phyloP scores from a whole-genome alignment of 2,888 invertebrate species.

The Cactoblastis cactorum region DNA sequence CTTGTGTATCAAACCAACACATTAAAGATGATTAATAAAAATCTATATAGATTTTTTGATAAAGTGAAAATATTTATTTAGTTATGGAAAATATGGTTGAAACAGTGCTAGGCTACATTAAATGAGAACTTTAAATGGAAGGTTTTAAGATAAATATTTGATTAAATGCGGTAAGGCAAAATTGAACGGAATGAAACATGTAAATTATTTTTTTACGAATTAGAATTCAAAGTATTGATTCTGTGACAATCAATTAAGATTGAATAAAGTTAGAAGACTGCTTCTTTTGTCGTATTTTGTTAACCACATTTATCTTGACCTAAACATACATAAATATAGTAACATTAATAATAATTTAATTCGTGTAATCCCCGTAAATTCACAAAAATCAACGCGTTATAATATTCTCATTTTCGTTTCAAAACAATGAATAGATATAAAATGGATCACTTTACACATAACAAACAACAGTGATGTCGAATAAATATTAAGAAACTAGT shows the following conservation, averaged over 20 bases:
- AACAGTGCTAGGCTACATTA: too few relatives aligned
- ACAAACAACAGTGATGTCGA: conserved; percentile 43
- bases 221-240: too few relatives aligned
- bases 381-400: conserved; percentile 51
- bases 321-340: conserved; percentile 16
- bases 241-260: neutral
- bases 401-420: conserved; percentile 33
- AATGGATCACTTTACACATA: conserved; percentile 45
- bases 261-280: neutral
- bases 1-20: neutral
- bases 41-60: too few relatives aligned
- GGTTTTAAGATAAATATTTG: too few relatives aligned
- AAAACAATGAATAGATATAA: conserved; percentile 47
- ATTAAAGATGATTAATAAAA: neutral
- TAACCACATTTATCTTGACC: neutral
- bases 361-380: conserved; percentile 53
- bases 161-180: too few relatives aligned
- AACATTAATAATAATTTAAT: conserved; percentile 34
- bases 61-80: neutral
- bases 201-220: too few relatives aligned
- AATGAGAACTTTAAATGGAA: too few relatives aligned
- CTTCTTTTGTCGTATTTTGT: neutral
- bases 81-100: neutral
- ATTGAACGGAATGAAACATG: too few relatives aligned
- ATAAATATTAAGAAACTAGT: conserved; percentile 20